Evolutionary conservation across 2,113 vertebrate species (phyloP), one percentile per base, ranked within the genome.

Genomic region (Clarias gariepinus): DNA sequence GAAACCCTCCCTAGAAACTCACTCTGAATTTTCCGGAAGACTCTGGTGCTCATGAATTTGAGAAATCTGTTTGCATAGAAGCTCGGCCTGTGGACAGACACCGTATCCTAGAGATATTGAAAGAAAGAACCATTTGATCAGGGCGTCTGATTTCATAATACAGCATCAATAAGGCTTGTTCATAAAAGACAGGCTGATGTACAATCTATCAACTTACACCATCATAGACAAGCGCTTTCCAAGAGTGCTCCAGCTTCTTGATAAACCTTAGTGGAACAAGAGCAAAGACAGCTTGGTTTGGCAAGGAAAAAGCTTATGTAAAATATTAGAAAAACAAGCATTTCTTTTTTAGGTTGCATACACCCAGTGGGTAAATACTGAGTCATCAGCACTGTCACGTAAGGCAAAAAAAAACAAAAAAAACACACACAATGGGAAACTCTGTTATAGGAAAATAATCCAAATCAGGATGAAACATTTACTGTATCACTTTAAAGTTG

Each of bases 211-310:
- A 55, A 94, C 96, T 95, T 94, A 99, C 98, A 30, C 98, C 98
- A 90, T 99, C 98, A 88, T 99, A 99, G 91, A 99, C 97, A 83
- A 99, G 96, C 61, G 98, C 98, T 93, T 99, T 99, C 98, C 98
- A 99, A 19, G 98, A 99, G 94, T 99, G 98, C 85, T 99, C 98
- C 94, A 99, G 90, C 90, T 98, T 99, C 93, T 99, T 99, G 90
- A 99, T 98, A 92, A 99, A 96, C 89, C 98, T 99, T 92, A 69
- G 81, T 74, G 87, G 10, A 61, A 85, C 89, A 87, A 88, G 7
- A 82, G 87, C 85, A 91, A 52, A 87, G 85, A 60, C 73, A 60
- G 80, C 30, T 87, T 76, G 52, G 71, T 57, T 87, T 76, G 76
- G 71, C 25, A n/a, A 12, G 71, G 33, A 11, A 30, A 11, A 30